Conservation (phyloP, 1,140 invertebrate genomes). For the Drosophila aff. region DNA sequence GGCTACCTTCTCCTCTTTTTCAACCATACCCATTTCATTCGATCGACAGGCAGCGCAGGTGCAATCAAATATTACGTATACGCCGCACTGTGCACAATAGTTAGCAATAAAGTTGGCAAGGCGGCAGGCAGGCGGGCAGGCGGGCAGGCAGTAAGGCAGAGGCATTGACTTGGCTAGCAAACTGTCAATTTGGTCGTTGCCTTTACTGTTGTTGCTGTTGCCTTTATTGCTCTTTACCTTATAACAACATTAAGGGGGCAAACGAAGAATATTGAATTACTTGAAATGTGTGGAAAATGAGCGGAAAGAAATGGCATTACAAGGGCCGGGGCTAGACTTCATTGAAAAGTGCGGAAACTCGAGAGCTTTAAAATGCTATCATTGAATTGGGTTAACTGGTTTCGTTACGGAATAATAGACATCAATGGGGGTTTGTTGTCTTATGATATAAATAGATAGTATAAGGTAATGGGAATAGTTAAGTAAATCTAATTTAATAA, state of each 20-base stretch:
- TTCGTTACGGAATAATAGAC: neutral
- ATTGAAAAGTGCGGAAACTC: conserved; percentile 24
- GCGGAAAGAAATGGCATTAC: conserved; percentile 41
- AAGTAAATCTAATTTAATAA: too few species aligned
- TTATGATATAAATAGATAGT: neutral
- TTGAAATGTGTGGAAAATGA: conserved; percentile 50
- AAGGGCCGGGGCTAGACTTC: conserved; percentile 2
- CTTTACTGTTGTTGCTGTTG: conserved; percentile 48
- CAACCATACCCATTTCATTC: conserved; percentile 27
- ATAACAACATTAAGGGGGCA: conserved; percentile 45
- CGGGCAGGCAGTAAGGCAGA: neutral
- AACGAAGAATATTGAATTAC: conserved; percentile 50
- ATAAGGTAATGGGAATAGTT: neutral
- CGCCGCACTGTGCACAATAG: conserved; percentile 57
- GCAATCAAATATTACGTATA: conserved; percentile 79
- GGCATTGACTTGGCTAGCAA: conserved; percentile 57
- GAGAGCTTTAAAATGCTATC: conserved; percentile 36
- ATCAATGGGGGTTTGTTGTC: neutral
- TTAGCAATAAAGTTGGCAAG: conserved; percentile 50
- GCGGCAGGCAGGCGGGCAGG: neutral
- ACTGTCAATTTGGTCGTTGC: conserved; percentile 75
- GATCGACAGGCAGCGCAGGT: conserved; percentile 71
- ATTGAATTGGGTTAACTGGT: conserved; percentile 17
- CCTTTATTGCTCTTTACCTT: conserved; percentile 53
- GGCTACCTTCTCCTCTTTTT: neutral